A percentile compares a stretch with the other conserved stretches of the same genome.
These are phyloP conservation scores for Scomber japonicus DNA, from an alignment of 2,113 vertebrate species.

Conservation along the genomic window DNA sequence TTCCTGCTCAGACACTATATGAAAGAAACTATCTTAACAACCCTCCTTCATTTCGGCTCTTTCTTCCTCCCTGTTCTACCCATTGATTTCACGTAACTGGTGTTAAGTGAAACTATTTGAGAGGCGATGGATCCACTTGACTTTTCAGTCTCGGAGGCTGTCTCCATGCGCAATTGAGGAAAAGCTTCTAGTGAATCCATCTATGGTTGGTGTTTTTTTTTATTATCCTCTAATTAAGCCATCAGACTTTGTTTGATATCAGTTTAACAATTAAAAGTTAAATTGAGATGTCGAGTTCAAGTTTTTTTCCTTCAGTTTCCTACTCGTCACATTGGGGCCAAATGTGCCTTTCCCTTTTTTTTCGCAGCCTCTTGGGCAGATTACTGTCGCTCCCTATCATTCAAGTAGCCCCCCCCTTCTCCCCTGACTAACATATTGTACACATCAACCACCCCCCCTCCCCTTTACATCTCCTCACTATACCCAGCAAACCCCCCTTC, in stretches of 20 bases:
- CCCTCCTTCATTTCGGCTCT: slow-evolving; percentile 71
- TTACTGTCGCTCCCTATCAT: slow-evolving; percentile 72
- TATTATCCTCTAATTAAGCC: background rate
- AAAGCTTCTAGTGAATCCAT: slow-evolving; percentile 8
- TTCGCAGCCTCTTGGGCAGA: slow-evolving; percentile 61
- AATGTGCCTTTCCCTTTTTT: slow-evolving; percentile 68
- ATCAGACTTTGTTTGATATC: slow-evolving; percentile 37
- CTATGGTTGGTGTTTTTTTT: slow-evolving; percentile 8
- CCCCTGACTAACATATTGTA: slow-evolving; percentile 69
- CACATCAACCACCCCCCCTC: slow-evolving; percentile 29
- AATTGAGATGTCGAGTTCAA: slow-evolving; percentile 35
- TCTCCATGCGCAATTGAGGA: slow-evolving; percentile 31
- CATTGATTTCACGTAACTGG: slow-evolving; percentile 78
- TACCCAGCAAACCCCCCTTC: background rate
- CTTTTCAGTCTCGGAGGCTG: slow-evolving; percentile 47
- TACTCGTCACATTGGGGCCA: slow-evolving; percentile 38
- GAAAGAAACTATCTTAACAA: slow-evolving; percentile 80
- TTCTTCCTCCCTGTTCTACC: slow-evolving; percentile 49
- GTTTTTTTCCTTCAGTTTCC: slow-evolving; percentile 32
- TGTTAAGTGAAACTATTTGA: slow-evolving; percentile 80
- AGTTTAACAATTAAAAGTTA: slow-evolving; percentile 31
- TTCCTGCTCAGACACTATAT: slow-evolving; percentile 70
- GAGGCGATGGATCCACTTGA: slow-evolving; percentile 75
- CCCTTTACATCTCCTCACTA: background rate
- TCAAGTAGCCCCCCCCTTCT: slow-evolving; percentile 54